These are phyloP conservation scores for Piaya cayana DNA, from an alignment of 2,113 vertebrate genomes.

Conservation along the genomic window DNA sequence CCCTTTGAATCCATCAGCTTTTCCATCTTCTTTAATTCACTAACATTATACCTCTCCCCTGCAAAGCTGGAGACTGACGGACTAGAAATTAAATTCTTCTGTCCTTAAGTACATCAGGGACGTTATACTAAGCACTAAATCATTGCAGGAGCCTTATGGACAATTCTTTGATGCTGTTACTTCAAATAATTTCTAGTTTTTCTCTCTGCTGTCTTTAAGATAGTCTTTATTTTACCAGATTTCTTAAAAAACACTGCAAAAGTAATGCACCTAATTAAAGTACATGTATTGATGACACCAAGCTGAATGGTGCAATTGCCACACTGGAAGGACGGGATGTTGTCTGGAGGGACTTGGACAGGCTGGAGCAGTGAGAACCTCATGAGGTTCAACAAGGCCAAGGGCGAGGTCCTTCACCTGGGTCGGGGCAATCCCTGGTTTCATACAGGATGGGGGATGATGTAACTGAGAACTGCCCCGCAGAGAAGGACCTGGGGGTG, in stretches of 20 bases:
- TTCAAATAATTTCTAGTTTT: slow-evolving; percentile 1
- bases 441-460: too few relatives aligned
- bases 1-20: slow-evolving; percentile 24
- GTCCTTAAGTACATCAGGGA: slow-evolving; percentile 15
- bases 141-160: slow-evolving; percentile 1
- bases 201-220: background rate
- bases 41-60: slow-evolving; percentile 24
- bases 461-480: too few relatives aligned
- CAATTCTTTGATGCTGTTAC: slow-evolving; percentile 19
- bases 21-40: slow-evolving; percentile 38
- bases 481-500: too few relatives aligned
- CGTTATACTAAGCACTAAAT: slow-evolving; percentile 26
- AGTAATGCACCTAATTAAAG: background rate
- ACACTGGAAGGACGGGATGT: too few relatives aligned
- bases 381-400: too few relatives aligned
- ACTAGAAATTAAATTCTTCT: slow-evolving; percentile 36
- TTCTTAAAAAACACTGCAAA: background rate
- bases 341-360: too few relatives aligned
- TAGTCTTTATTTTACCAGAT: background rate
- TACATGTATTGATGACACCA: background rate
- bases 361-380: too few relatives aligned
- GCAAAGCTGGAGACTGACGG: background rate
- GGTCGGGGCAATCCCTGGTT: too few relatives aligned
- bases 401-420: too few relatives aligned
- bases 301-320: too few relatives aligned